Percentiles rank a stretch among this genome's conserved stretches.
Conservation (phyloP, 2,888 invertebrate genomes). For the Saturnia japonica region DNA sequence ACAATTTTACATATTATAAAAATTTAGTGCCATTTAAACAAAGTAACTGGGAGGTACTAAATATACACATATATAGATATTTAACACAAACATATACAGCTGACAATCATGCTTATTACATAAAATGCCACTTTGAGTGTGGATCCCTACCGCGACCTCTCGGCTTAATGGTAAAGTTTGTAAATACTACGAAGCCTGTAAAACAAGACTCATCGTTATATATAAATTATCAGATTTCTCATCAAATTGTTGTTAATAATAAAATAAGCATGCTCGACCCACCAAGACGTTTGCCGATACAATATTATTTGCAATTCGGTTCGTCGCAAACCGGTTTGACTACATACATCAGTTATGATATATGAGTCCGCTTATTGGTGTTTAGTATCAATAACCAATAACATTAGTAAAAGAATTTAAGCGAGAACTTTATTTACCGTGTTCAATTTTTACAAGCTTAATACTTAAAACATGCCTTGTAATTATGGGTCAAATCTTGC, state of each 20-base stretch:
- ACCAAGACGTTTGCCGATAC: constrained; percentile 3
- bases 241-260: background rate
- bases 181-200: background rate
- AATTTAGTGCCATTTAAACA: too few relatives aligned
- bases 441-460: background rate
- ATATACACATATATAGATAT: too few relatives aligned
- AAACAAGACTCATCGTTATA: background rate
- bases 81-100: too few relatives aligned
- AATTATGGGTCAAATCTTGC: too few relatives aligned
- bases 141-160: background rate
- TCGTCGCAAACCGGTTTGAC: constrained; percentile 24
- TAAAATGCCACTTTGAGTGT: background rate
- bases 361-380: constrained; percentile 35
- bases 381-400: constrained; percentile 20
- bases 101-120: too few relatives aligned
- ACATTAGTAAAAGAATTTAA: constrained; percentile 1
- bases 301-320: constrained; percentile 14
- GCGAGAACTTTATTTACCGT: background rate
- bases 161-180: background rate
- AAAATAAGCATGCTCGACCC: constrained; percentile 2
- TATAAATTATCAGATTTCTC: background rate
- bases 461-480: too few relatives aligned
- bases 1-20: too few relatives aligned
- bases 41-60: too few relatives aligned
- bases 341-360: constrained; percentile 32